Evolutionary conservation across 1,140 invertebrate genomes (phyloP), one percentile per base, ranked within the genome.

Genomic region (Probaryconus sp.): DNA sequence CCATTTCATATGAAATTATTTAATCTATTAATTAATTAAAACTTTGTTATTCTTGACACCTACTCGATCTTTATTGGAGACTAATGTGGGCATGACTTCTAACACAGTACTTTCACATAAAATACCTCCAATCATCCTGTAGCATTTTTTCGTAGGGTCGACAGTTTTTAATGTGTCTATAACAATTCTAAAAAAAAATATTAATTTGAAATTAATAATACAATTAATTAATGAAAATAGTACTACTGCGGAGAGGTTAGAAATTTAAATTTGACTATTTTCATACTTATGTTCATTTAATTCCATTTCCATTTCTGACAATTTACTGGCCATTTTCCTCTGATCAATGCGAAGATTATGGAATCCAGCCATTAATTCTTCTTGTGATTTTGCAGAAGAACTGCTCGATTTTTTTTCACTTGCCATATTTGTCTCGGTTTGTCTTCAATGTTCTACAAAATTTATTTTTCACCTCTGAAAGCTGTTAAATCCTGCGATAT

Each of bases 211-310:
- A 5, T 50, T 71, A 7, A 2, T 24, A 2, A 43, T 37, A 17
- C 1, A 24, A 31, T 38, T 45, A 43, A 17, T 11, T 14, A 21
- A 26, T 24, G 30, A 47, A 63, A 42, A 53, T 65, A 13, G 21
- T 11, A 5, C 18, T 26, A 45, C 11, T 28, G 26, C 18, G 7
- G 5, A 31, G 37, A 76, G 73, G 73, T 76, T 76, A 71, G 51
- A 21, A 26, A 56, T 53, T 55, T 6, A 33, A 48, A 71, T 16
- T 31, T 28, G 14, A 7, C 14, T 11, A 48, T 58, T 14, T 14
- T 53, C 91, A 91, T 91, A 98, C 96, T 96, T 97, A 88, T 98
- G 96, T 88, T 98, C 97, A 82, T 96, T 97, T 31, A 97, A 89
- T 83, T 98, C 97, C 88, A 94, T 91, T 89, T 98, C 96, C 76